Evolutionary conservation across 2,113 vertebrate species (phyloP), one percentile per base, ranked within the genome.

Genomic region (Mesocricetus auratus): DNA sequence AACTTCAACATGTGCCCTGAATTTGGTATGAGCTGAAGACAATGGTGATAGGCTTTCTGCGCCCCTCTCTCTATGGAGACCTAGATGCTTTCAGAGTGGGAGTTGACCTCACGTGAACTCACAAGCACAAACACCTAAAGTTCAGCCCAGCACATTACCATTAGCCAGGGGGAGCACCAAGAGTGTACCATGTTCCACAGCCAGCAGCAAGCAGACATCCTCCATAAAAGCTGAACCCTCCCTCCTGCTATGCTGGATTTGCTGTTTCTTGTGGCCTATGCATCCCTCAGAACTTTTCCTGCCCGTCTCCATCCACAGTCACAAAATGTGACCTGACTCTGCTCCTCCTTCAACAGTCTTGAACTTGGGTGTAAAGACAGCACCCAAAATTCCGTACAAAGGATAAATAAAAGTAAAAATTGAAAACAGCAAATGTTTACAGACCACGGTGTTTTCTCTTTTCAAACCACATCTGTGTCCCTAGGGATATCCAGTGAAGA

Each of bases 181-280:
- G 1, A 29, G 0, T 0, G 36, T 0, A 2, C 31, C 33, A 2
- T 6, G 0, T 7, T 1, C 31, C 8, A 2, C 0, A 42, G 71
- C 5, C 95, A 2, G 0, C 0, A 1, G 53, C 29, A 1, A 24
- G 6, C 0, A 47, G 36, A 66, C 13, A 11, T 33, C 47, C 15
- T 33, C 71, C 0, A 0, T 13, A 16, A 53, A 0, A 2, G 47
- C 81, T 9, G 7, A 26, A 66, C 45, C 68, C 79, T 62, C 47
- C 45, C 31, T 0, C 53, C 66, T n/a, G n/a, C 26, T 12, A 15
- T 6, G 45, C 47, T 19, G 8, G 3, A 12, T 33, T 11, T 33
- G 31, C 64, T 36, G 29, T 29, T 83, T 15, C 6, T 0, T 6
- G 68, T 0, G 42, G 36, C 45, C 39, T 62, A 42, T 0, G 0